Conservation (phyloP, 2,797 vertebrate genomes). For the Valencia hispanica region DNA sequence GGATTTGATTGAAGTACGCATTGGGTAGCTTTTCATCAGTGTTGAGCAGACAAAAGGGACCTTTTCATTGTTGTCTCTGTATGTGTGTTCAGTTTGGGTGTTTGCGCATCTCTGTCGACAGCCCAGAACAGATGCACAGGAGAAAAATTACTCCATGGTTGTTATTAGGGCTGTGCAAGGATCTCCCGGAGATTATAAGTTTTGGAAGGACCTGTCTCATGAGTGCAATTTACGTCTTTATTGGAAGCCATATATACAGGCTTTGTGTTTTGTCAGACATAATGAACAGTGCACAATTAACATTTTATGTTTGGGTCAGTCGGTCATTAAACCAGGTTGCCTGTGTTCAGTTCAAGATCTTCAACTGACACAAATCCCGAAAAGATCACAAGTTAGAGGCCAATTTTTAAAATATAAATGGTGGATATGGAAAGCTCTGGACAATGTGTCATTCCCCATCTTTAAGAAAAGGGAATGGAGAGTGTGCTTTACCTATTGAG, state of each 20-base stretch:
- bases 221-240: constrained; percentile 63
- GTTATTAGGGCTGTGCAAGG: constrained; percentile 54
- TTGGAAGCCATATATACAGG: constrained; percentile 39
- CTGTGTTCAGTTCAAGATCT: constrained; percentile 11
- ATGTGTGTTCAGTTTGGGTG: constrained; percentile 51
- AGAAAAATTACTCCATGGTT: constrained; percentile 61
- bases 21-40: constrained; percentile 80
- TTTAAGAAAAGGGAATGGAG: neutral
- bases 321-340: constrained; percentile 43
- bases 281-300: constrained; percentile 31
- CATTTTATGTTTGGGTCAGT: constrained; percentile 44
- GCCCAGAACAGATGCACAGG: constrained; percentile 50
- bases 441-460: neutral
- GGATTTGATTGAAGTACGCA: constrained; percentile 79
- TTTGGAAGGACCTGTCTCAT: constrained; percentile 58
- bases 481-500: neutral
- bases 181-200: constrained; percentile 65
- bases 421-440: neutral
- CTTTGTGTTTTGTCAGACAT: constrained; percentile 25
- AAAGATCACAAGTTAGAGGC: neutral
- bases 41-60: constrained; percentile 77
- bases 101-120: constrained; percentile 45
- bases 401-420: neutral
- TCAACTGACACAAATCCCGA: constrained; percentile 10
- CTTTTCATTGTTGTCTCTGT: constrained; percentile 66